phyloP scores from a whole-genome alignment of 2,113 vertebrate species.

The Mirounga angustirostris region DNA sequence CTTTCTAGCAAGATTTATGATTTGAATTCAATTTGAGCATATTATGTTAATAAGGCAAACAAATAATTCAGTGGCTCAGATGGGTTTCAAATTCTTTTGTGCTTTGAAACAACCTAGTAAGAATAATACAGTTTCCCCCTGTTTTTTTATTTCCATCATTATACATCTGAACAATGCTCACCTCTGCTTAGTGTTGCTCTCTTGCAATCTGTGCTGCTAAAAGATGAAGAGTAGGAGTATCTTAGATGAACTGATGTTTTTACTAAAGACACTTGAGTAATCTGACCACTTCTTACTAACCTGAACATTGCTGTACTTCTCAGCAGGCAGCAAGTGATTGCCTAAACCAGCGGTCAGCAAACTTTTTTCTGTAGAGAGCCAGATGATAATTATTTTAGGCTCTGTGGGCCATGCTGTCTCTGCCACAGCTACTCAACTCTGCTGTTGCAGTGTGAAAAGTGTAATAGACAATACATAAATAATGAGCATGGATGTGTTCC shows the following conservation, averaged over 20 bases:
- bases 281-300: not conserved
- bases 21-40: conserved; percentile 42
- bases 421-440: conserved; percentile 14
- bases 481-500: not conserved
- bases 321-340: not conserved
- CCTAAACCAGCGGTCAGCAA: not conserved
- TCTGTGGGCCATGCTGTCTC: not conserved
- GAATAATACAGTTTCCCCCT: not conserved
- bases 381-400: conserved; percentile 56
- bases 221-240: not conserved
- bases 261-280: not conserved
- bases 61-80: conserved; percentile 10
- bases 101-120: conserved; percentile 31
- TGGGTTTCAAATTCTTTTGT: conserved; percentile 48
- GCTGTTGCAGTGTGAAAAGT: not conserved
- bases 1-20: conserved; percentile 44
- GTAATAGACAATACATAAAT: conserved; percentile 52
- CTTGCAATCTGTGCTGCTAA: not conserved
- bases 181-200: not conserved
- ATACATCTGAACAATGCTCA: not conserved
- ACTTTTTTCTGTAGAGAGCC: not conserved
- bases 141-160: not conserved
- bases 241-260: not conserved
- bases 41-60: conserved; percentile 49
- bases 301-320: not conserved